phyloP scores from a whole-genome alignment of 2,888 invertebrate species.

The Nemurella pictetii region DNA sequence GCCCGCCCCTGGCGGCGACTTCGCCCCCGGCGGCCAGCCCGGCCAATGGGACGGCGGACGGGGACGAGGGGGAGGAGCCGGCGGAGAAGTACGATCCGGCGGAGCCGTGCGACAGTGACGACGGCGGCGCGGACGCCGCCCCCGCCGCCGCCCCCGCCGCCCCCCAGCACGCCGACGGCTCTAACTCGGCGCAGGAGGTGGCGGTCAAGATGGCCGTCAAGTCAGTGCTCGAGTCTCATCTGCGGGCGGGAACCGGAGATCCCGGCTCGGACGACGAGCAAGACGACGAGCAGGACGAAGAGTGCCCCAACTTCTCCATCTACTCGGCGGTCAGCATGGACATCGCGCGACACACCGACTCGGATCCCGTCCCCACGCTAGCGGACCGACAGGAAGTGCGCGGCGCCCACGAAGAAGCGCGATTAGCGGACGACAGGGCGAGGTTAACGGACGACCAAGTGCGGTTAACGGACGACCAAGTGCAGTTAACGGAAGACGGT shows the following conservation, averaged over 20 bases:
- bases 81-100: constrained; percentile 63
- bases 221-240: constrained; percentile 25
- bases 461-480: background rate
- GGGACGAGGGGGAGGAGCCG: too few relatives aligned
- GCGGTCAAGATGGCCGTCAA: constrained; percentile 25
- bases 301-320: constrained; percentile 83
- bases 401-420: background rate
- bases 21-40: constrained; percentile 32
- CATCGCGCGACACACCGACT: constrained; percentile 57
- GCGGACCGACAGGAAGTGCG: background rate
- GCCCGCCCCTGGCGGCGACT: too few relatives aligned
- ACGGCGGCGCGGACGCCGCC: constrained; percentile 42
- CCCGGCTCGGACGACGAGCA: constrained; percentile 50
- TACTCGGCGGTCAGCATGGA: constrained; percentile 81
- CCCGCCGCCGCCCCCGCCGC: background rate
- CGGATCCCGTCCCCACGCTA: background rate
- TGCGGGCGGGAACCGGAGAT: too few relatives aligned
- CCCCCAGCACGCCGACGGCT: constrained; percentile 5
- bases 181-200: background rate
- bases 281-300: constrained; percentile 61
- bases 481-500: too few relatives aligned
- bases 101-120: constrained; percentile 55
- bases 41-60: too few relatives aligned
- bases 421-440: too few relatives aligned
- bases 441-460: background rate